These are phyloP conservation scores for Zeugodacus cucurbitae DNA, from an alignment of 1,140 invertebrate species.

Conservation along the genomic window DNA sequence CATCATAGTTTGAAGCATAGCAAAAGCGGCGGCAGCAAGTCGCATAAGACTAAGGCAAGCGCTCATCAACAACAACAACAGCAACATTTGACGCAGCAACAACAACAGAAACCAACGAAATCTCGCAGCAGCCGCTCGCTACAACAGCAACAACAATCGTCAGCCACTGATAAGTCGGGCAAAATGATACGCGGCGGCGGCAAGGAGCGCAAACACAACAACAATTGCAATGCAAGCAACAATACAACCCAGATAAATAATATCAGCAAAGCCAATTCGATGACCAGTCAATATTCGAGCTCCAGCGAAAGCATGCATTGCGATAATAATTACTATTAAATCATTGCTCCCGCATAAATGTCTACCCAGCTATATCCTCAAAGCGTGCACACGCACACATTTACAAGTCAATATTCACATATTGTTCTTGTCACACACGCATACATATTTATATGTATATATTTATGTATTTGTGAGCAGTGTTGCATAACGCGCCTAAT, in stretches of 20 bases:
- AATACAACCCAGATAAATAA: constrained; percentile 42
- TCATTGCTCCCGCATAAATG: background rate
- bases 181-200: background rate
- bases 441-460: background rate
- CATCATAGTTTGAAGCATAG: constrained; percentile 62
- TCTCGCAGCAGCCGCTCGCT: constrained; percentile 7
- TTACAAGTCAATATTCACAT: background rate
- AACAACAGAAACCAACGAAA: constrained; percentile 42
- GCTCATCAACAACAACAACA: constrained; percentile 50
- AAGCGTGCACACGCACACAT: background rate
- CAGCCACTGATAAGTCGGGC: background rate
- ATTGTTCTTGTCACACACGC: background rate
- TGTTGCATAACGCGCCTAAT: background rate
- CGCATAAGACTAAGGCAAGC: constrained; percentile 37
- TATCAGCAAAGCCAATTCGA: constrained; percentile 36
- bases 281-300: constrained; percentile 54
- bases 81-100: constrained; percentile 50
- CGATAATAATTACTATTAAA: constrained; percentile 65
- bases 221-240: constrained; percentile 47
- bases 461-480: background rate
- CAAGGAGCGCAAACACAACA: constrained; percentile 38
- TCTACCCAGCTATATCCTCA: background rate
- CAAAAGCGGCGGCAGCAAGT: constrained; percentile 46
- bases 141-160: background rate
- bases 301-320: constrained; percentile 64